phyloP scores from a whole-genome alignment of 2,888 invertebrate genomes.

The Taphrorychus bicolor region DNA sequence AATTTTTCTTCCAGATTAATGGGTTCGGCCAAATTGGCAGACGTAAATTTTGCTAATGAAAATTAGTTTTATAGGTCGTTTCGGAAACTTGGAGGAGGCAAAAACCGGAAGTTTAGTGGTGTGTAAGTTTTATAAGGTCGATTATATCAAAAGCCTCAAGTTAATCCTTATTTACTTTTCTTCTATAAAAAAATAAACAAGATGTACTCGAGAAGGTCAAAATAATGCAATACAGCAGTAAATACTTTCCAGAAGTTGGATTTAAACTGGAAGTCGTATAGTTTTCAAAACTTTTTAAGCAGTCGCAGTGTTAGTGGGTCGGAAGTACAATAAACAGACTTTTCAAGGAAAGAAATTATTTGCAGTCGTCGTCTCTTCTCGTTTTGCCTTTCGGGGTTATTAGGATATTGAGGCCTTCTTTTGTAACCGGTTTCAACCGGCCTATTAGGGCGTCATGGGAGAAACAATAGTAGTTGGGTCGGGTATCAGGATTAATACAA shows the following conservation, averaged over 20 bases:
- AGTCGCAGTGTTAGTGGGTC: conserved; percentile 11
- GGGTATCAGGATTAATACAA: neutral
- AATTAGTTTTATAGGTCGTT: conserved; percentile 27
- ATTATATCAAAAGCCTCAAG: too few relatives aligned
- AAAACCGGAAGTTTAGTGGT: conserved; percentile 1
- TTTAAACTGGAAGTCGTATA: conserved; percentile 10
- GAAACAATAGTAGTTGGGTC: neutral
- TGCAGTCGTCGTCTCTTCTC: neutral
- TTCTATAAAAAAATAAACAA: too few relatives aligned
- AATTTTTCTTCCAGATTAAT: conserved; percentile 36
- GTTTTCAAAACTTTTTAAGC: conserved; percentile 17
- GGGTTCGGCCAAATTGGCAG: conserved; percentile 21
- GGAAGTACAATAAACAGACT: conserved; percentile 15
- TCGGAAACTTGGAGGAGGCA: neutral
- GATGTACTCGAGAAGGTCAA: neutral
- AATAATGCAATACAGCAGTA: conserved; percentile 3
- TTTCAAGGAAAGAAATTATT: conserved; percentile 5
- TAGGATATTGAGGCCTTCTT: neutral
- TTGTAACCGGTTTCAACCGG: neutral
- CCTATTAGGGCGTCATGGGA: neutral
- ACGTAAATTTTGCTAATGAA: conserved; percentile 38
- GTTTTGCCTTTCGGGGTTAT: neutral
- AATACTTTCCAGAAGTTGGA: neutral
- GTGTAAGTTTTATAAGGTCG: too few relatives aligned
- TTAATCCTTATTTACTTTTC: too few relatives aligned